Evolutionary conservation across 2,888 invertebrate species (phyloP), one percentile per base, ranked within the genome.

Genomic region (Taphrorychus bicolor): DNA sequence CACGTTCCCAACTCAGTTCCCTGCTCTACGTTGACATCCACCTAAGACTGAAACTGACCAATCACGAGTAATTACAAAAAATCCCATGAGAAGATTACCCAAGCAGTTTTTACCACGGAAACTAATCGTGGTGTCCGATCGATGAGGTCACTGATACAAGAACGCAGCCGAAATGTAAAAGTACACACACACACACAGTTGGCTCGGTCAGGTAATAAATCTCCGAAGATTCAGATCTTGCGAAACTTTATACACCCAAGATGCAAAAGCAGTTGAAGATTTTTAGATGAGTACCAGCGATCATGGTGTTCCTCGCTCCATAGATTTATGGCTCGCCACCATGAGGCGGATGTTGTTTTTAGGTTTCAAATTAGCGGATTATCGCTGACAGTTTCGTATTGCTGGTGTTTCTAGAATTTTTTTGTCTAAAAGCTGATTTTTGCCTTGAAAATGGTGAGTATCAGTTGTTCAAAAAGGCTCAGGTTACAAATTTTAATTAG

Each of bases 241-340:
- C 61, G 69, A 69, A 69, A 69, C 65, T 58, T 66, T 69, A 69
- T 69, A 69, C 69, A 69, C 69, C 65, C 65, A 57, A 69, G 69
- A 69, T 69, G 69, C 65, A 66, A 69, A 69, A 65, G 53, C 65
- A 69, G 57, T 69, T 65, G 65, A 62, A 66, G 56, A 65, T 69
- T 69, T 69, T 69, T 69, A 65, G 69, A 69, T 69, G 69, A 58
- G 62, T 24, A 16, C 51, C 32, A 48, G 57, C 69, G 69, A 69
- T 69, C 65, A 40, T 61, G 60, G 69, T 61, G 65, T 61, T 65
- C 60, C 56, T 60, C 40, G 53, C 61, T 60, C 64, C 57, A 60
- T 61, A 51, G 69, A 69, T 69, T 69, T 69, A 69, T 69, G 61
- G 52, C 24, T 56, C 69, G 42, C 62, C 59, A n/a, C 21, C 53